Conservation (phyloP, 30 jellyfish, hydroid and myxozoan species). For the Nemopilema nomurai region DNA sequence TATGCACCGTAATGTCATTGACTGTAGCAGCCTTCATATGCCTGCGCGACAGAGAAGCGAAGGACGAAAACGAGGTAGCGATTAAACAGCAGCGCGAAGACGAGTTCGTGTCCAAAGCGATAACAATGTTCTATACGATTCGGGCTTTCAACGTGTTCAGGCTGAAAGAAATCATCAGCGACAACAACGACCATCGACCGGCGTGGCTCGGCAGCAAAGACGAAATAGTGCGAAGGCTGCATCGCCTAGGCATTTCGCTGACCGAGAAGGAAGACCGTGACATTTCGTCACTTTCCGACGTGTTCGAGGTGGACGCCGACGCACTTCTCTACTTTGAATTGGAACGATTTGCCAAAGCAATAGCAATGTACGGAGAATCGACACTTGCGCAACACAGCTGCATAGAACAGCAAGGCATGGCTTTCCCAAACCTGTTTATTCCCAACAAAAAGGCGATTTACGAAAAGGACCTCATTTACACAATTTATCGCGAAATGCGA, state of each 20-base stretch:
- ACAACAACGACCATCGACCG: constrained; percentile 85
- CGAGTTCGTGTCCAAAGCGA: constrained; percentile 76
- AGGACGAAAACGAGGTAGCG: constrained; percentile 63
- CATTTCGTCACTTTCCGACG: constrained; percentile 63
- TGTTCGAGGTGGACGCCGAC: constrained; percentile 89
- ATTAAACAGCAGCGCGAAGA: constrained; percentile 77
- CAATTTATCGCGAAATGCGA: constrained; percentile 78
- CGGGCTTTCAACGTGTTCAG: constrained; percentile 86
- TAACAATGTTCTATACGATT: constrained; percentile 72
- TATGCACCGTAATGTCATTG: constrained; percentile 79
- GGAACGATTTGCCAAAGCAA: constrained; percentile 86
- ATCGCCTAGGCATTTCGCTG: constrained; percentile 71
- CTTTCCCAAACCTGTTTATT: constrained; percentile 75
- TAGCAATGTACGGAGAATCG: constrained; percentile 75
- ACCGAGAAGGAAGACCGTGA: constrained; percentile 81
- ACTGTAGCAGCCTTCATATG: constrained; percentile 93
- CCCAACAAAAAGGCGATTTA: constrained; percentile 65
- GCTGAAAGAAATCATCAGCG: constrained; percentile 64
- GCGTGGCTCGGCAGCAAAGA: constrained; percentile 81
- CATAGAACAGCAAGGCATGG: constrained; percentile 86
- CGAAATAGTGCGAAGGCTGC: constrained; percentile 65
- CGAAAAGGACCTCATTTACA: constrained; percentile 71
- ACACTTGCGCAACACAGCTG: constrained; percentile 62
- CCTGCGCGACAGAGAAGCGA: constrained; percentile 87
- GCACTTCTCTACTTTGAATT: constrained; percentile 84